A percentile compares a stretch with the other conserved stretches of the same genome.
phyloP scores from a whole-genome alignment of 2,113 vertebrate species.

The Mus spicilegus region DNA sequence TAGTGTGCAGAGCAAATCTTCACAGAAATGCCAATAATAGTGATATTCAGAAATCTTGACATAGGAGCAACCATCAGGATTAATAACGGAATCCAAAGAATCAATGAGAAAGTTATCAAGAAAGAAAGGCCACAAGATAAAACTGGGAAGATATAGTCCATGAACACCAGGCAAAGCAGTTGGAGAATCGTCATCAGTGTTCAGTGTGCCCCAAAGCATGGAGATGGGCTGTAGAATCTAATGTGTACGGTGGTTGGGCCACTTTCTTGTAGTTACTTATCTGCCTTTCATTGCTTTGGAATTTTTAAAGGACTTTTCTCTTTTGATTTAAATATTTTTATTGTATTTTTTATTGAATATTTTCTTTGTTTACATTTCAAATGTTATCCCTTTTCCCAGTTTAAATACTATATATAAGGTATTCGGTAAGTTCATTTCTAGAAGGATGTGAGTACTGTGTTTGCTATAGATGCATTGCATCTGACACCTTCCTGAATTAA shows the following conservation, averaged over 20 bases:
- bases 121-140: background rate
- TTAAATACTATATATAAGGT: background rate
- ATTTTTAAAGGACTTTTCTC: background rate
- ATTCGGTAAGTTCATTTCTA: background rate
- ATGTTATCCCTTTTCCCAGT: background rate
- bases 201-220: background rate
- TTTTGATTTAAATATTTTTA: slow-evolving; percentile 23
- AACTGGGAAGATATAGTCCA: background rate
- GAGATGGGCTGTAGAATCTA: background rate
- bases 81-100: background rate
- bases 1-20: background rate
- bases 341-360: too few relatives aligned
- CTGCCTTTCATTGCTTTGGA: background rate
- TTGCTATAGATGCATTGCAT: background rate
- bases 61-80: background rate
- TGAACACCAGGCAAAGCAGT: background rate
- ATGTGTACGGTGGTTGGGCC: background rate
- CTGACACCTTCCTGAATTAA: background rate
- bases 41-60: background rate
- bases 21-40: background rate
- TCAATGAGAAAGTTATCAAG: background rate
- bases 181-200: background rate
- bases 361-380: too few relatives aligned
- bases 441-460: background rate
- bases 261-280: background rate